phyloP scores from a whole-genome alignment of 2,888 invertebrate species.

The Oscheius sp. region DNA sequence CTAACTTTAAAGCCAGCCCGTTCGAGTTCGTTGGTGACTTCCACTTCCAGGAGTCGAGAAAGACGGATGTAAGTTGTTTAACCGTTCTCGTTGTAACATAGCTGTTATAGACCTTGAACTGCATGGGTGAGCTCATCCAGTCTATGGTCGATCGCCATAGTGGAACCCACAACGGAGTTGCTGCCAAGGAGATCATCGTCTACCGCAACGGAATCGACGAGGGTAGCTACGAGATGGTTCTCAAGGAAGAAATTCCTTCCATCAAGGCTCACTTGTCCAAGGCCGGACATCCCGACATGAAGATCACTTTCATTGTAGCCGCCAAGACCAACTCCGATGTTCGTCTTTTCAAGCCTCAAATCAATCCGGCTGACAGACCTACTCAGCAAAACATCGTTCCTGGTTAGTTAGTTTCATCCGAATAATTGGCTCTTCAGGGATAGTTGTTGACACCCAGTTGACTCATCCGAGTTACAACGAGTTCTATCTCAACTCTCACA shows the following conservation, averaged over 20 bases:
- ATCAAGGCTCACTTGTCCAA: constrained; percentile 46
- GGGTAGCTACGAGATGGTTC: constrained; percentile 44
- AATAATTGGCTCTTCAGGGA: constrained; percentile 62
- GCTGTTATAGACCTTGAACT: not conserved
- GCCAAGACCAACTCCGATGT: constrained; percentile 57
- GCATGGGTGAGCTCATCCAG: constrained; percentile 10
- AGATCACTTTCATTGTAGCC: constrained; percentile 57
- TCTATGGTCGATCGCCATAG: constrained; percentile 8
- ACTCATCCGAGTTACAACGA: constrained; percentile 61
- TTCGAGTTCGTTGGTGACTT: constrained; percentile 61
- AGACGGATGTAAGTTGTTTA: constrained; percentile 7
- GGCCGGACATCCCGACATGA: constrained; percentile 31
- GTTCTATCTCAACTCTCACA: constrained; percentile 67
- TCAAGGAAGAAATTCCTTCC: constrained; percentile 61
- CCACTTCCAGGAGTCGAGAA: constrained; percentile 24
- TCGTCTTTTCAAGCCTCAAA: constrained; percentile 46
- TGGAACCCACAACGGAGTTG: constrained; percentile 9
- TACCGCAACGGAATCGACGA: constrained; percentile 61
- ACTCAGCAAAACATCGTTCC: not conserved
- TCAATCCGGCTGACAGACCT: not conserved
- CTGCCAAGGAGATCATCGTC: constrained; percentile 51
- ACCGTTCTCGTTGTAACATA: not conserved
- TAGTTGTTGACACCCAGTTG: constrained; percentile 60
- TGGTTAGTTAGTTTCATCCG: not conserved
- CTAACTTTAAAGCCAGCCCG: constrained; percentile 47